These are phyloP conservation scores for Ceratoteleas bidentatus DNA, from an alignment of 1,140 invertebrate species.

Conservation along the genomic window DNA sequence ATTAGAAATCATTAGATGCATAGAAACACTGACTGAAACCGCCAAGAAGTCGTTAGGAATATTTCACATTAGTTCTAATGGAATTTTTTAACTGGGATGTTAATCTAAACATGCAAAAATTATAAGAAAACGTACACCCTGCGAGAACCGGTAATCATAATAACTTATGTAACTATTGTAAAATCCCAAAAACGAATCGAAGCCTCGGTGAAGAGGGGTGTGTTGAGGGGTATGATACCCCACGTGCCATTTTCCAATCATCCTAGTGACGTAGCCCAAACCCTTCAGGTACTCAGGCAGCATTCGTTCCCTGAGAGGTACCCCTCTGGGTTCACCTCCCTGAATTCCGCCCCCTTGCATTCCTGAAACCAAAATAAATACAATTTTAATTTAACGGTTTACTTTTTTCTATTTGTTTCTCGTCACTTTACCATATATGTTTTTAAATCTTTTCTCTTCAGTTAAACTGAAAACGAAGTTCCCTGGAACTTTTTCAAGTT, in stretches of 20 bases:
- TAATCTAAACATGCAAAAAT: too few relatives aligned
- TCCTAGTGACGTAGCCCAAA: constrained; percentile 85
- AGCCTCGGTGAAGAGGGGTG: constrained; percentile 84
- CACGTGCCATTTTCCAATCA: constrained; percentile 88
- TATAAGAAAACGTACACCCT: constrained; percentile 77
- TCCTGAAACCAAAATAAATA: constrained; percentile 74
- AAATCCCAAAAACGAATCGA: constrained; percentile 86
- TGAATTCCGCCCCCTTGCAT: constrained; percentile 83
- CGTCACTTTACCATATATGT: too few relatives aligned
- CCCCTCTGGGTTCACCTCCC: constrained; percentile 81
- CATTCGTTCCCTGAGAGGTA: constrained; percentile 82
- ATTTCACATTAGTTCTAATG: too few relatives aligned
- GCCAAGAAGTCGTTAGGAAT: too few relatives aligned
- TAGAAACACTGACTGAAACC: too few relatives aligned
- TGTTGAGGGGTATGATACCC: constrained; percentile 84
- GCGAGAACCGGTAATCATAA: constrained; percentile 83
- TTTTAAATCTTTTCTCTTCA: too few relatives aligned
- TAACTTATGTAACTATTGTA: constrained; percentile 85
- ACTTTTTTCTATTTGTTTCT: too few relatives aligned
- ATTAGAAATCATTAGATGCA: too few relatives aligned
- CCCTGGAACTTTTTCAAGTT: too few relatives aligned
- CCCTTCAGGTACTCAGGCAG: constrained; percentile 82
- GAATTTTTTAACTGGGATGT: too few relatives aligned
- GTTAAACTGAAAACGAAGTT: too few relatives aligned
- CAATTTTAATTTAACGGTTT: too few relatives aligned